Conservation (phyloP, 1,140 invertebrate genomes). For the Zaprionus ghesquierei region DNA sequence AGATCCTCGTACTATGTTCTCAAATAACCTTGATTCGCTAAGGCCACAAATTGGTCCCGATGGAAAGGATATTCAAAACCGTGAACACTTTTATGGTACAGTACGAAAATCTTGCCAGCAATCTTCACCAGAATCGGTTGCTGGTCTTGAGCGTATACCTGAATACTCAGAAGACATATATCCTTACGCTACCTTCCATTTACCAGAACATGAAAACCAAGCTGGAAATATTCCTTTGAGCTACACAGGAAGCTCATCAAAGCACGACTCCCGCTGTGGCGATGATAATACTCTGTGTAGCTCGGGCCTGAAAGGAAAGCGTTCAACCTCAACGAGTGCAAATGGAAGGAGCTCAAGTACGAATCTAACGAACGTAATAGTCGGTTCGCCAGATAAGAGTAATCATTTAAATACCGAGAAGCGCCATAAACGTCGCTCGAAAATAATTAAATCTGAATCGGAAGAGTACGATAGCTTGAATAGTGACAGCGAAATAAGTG, state of each 20-base stretch:
- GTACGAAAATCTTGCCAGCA: constrained; percentile 84
- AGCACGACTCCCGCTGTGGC: constrained; percentile 48
- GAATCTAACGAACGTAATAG: constrained; percentile 32
- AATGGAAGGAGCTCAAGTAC: constrained; percentile 31
- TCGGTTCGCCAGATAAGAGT: constrained; percentile 31
- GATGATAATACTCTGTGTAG: constrained; percentile 55
- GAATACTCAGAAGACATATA: constrained; percentile 87
- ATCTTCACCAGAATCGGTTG: constrained; percentile 83
- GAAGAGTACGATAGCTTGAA: constrained; percentile 86
- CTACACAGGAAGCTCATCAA: constrained; percentile 52
- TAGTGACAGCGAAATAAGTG: constrained; percentile 84
- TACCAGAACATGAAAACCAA: constrained; percentile 84
- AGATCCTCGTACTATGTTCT: constrained; percentile 59
- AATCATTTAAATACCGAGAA: constrained; percentile 61
- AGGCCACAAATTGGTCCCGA: constrained; percentile 39
- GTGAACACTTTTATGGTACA: constrained; percentile 85
- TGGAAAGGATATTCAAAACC: constrained; percentile 80
- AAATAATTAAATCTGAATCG: constrained; percentile 84
- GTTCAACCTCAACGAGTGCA: constrained; percentile 71
- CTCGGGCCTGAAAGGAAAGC: constrained; percentile 50
- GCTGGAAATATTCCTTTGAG: constrained; percentile 61
- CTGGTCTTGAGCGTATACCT: constrained; percentile 84
- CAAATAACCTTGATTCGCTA: constrained; percentile 48
- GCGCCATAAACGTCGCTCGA: constrained; percentile 51
- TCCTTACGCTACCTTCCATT: constrained; percentile 86